These are phyloP conservation scores for Penaeus indicus DNA, from an alignment of 1,140 invertebrate species.

Conservation along the genomic window DNA sequence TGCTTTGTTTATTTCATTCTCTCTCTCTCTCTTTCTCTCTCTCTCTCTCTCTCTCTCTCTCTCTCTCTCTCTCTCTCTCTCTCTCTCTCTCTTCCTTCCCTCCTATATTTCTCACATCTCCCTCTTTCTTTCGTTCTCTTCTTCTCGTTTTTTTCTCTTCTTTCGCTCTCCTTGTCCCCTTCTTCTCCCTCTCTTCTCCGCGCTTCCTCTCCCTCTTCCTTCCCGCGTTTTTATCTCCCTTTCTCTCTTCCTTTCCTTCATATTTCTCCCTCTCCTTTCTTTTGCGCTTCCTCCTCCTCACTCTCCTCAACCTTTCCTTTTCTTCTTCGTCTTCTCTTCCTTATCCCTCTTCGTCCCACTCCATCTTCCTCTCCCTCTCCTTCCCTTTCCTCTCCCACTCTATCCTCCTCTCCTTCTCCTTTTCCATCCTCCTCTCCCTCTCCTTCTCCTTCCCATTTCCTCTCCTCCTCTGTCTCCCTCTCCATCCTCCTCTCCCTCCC, in stretches of 20 bases:
- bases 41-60: background rate
- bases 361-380: background rate
- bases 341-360: background rate
- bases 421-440: background rate
- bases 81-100: background rate
- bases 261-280: background rate
- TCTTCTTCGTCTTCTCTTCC: constrained; percentile 19
- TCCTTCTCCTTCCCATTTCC: background rate
- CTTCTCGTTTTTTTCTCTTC: constrained; percentile 26
- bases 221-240: constrained; percentile 27
- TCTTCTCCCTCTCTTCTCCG: background rate
- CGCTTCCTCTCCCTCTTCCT: background rate
- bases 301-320: constrained; percentile 17
- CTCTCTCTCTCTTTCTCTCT: background rate
- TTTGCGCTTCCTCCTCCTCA: too few species aligned
- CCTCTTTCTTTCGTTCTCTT: background rate
- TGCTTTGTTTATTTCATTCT: constrained; percentile 1
- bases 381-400: background rate
- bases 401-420: constrained; percentile 4
- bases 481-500: background rate
- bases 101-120: background rate
- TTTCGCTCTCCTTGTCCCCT: background rate
- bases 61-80: background rate
- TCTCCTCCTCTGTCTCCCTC: background rate
- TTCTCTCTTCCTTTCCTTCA: background rate